A percentile compares a stretch with the other conserved stretches of the same genome.
phyloP scores from a whole-genome alignment of 2,797 vertebrate species.

The Clarias platycephalus region DNA sequence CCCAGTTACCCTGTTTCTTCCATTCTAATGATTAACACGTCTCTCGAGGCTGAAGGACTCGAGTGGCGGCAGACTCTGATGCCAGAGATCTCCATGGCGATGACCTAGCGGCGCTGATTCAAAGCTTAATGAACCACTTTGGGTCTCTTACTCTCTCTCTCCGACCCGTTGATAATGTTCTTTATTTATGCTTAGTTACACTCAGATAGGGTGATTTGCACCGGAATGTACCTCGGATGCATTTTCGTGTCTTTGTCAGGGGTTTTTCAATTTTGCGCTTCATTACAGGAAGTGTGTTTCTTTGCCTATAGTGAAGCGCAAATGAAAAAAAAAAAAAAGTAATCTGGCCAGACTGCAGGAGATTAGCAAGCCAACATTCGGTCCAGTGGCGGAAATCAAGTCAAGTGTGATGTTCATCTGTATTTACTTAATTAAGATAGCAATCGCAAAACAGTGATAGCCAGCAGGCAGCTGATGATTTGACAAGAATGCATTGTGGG shows the following conservation, averaged over 20 bases:
- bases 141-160: constrained; percentile 13
- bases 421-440: constrained; percentile 40
- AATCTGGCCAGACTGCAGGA: constrained; percentile 25
- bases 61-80: constrained; percentile 25
- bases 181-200: constrained; percentile 29
- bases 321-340: constrained; percentile 32
- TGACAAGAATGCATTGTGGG: constrained; percentile 47
- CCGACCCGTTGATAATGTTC: constrained; percentile 21
- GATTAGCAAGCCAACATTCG: constrained; percentile 39
- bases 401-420: constrained; percentile 7
- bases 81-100: constrained; percentile 34
- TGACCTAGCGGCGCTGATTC: constrained; percentile 23
- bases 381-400: constrained; percentile 38
- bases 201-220: constrained; percentile 19
- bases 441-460: constrained; percentile 13
- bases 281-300: constrained; percentile 34
- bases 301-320: constrained; percentile 16
- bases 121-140: constrained; percentile 44
- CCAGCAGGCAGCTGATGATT: constrained; percentile 42
- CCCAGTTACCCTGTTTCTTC: constrained; percentile 10
- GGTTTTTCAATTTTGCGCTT: constrained; percentile 42
- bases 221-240: constrained; percentile 18
- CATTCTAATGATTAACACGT: constrained; percentile 31
- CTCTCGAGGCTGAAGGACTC: constrained; percentile 21
- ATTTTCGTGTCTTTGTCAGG: constrained; percentile 26